Evolutionary conservation across 2,888 invertebrate genomes (phyloP), one percentile per base, ranked within the genome.

Genomic region (Monopis laevigella): DNA sequence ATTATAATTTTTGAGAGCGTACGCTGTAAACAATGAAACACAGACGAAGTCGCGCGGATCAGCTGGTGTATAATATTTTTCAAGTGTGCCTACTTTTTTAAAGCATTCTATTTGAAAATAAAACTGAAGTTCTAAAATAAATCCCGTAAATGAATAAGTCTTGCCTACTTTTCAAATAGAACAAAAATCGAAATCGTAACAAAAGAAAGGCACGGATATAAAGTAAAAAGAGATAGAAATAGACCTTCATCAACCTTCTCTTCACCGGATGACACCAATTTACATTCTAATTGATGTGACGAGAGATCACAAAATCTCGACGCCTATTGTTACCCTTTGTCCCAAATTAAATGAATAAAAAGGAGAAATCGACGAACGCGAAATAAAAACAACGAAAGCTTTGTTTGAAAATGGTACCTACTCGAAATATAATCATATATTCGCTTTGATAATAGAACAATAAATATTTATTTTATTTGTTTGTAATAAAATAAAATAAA

Each of bases 261-360:
- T 19, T 36, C 21, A 21, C 21, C 49, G 48, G 48, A 50, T 51
- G 56, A 48, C 52, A 50, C 55, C 61, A 65, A 73, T 74, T 71
- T 72, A 54, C 70, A 73, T 74, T 56, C 64, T 72, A 72, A 74
- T 74, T 68, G 67, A 62, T 61, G 52, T 51, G 48, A 50, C 53
- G 50, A 43, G 53, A 56, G 56, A 59, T 63, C 59, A 62, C 11
- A 64, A 66, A 69, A 63, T 62, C 58, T 52, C 18, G 10, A 24
- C 27, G n/a, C 13, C 14, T 10, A 21, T 36, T 36, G 28, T 19
- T 28, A 42, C 36, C 42, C 30, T 38, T 42, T 42, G 36, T 28
- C 6, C 21, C 8, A 36, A 36, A 36, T 21, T 21, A n/a, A 32
- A 32, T 16, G n/a, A 16, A 36, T 13, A 36, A 36, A 21, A 12